Percentiles rank a stretch among this genome's conserved stretches.
phyloP scores from a whole-genome alignment of 2,797 vertebrate genomes.

The Zenarchopterus dispar region DNA sequence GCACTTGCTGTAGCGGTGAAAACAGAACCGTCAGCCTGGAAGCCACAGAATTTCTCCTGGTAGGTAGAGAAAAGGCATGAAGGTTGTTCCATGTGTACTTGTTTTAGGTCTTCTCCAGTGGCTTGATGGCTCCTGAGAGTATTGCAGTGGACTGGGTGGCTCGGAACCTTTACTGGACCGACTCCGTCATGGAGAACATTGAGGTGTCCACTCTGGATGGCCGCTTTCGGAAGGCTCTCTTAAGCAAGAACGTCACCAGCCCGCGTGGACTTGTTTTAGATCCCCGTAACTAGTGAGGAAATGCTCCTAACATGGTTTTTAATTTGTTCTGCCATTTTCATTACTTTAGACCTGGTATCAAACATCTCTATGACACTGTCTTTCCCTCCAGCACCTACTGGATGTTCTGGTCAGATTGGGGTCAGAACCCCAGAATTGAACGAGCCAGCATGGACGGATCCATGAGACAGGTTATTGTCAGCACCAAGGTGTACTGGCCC shows the following conservation, averaged over 20 bases:
- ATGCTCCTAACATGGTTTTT: neutral
- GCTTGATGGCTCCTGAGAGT: conserved; percentile 77
- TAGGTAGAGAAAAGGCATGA: neutral
- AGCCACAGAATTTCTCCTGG: neutral
- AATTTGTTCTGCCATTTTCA: neutral
- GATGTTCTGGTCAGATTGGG: conserved; percentile 85
- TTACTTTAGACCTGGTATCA: neutral
- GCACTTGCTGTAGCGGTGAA: neutral
- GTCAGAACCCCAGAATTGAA: conserved; percentile 82
- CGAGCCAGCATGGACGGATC: conserved; percentile 77
- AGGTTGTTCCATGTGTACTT: neutral
- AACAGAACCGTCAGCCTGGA: neutral
- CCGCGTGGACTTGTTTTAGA: conserved; percentile 81
- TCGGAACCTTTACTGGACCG: conserved; percentile 81
- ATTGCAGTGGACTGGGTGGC: conserved; percentile 83
- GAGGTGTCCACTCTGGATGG: conserved; percentile 82
- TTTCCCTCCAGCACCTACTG: conserved; percentile 68
- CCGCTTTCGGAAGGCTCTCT: conserved; percentile 75
- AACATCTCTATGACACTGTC: conserved; percentile 2
- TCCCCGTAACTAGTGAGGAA: conserved; percentile 76
- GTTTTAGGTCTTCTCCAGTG: conserved; percentile 75
- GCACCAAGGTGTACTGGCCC: conserved; percentile 81
- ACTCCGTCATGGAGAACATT: conserved; percentile 80
- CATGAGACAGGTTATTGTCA: conserved; percentile 72
- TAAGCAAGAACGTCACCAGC: conserved; percentile 77